These are phyloP conservation scores for Ormyrus labotus DNA, from an alignment of 2,888 invertebrate genomes.

Conservation along the genomic window DNA sequence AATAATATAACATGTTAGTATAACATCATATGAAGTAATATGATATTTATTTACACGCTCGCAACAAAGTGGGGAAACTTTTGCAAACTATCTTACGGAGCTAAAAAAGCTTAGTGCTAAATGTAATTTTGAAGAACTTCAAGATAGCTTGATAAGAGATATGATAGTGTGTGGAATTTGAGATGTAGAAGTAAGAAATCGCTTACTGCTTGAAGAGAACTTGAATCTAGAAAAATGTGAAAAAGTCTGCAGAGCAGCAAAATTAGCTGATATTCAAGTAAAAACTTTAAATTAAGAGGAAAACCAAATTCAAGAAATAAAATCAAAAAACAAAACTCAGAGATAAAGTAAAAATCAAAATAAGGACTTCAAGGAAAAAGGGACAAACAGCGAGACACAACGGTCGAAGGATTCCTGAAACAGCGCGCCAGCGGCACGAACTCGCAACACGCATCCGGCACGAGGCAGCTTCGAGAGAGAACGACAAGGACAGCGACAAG, in stretches of 20 bases:
- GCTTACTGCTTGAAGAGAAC: constrained; percentile 59
- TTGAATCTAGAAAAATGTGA: constrained; percentile 58
- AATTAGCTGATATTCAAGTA: constrained; percentile 48
- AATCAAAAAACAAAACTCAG: too few relatives aligned
- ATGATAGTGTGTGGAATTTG: constrained; percentile 60
- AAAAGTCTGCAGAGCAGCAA: constrained; percentile 55
- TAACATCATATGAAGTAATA: too few relatives aligned
- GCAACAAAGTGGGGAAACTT: constrained; percentile 56
- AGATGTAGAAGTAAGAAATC: constrained; percentile 57
- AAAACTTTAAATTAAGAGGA: constrained; percentile 36
- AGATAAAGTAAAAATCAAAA: too few relatives aligned
- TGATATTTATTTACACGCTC: too few relatives aligned
- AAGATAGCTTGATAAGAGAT: constrained; percentile 61
- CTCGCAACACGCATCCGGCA: not conserved
- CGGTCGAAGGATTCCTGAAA: not conserved
- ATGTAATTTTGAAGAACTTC: constrained; percentile 60
- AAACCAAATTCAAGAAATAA: not conserved
- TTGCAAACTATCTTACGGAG: constrained; percentile 61
- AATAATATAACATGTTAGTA: too few relatives aligned
- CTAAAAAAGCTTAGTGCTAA: constrained; percentile 58
- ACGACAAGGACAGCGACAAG: constrained; percentile 16
- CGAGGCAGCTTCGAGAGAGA: too few relatives aligned
- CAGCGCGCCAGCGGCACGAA: not conserved
- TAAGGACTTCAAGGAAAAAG: too few relatives aligned
- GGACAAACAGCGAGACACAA: not conserved